Conservation (phyloP, 1,140 invertebrate genomes). For the Halyomorpha halys region DNA sequence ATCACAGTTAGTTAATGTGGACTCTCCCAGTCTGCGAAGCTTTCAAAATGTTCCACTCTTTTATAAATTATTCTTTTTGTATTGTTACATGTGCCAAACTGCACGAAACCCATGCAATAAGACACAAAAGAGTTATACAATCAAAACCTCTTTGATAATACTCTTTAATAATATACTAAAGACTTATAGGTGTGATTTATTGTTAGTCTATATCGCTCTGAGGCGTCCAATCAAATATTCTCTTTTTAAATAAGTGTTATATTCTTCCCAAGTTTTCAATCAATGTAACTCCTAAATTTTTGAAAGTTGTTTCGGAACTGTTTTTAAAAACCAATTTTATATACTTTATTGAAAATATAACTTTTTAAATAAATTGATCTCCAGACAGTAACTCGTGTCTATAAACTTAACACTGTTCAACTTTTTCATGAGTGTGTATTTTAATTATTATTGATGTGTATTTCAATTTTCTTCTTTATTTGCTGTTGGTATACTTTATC, state of each 20-base stretch:
- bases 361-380: no score
- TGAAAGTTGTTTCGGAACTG: background rate
- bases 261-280: conserved; percentile 8
- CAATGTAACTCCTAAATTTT: conserved; percentile 7
- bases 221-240: conserved; percentile 12
- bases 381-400: no score
- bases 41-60: conserved; percentile 6
- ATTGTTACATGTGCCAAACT: conserved; percentile 15
- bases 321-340: no score
- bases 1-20: no score
- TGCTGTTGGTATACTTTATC: background rate
- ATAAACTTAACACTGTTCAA: no score
- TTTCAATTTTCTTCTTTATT: background rate
- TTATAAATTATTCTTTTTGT: conserved; percentile 4
- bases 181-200: conserved; percentile 17
- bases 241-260: conserved; percentile 11
- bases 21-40: background rate
- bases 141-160: conserved; percentile 9
- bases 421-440: no score
- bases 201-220: conserved; percentile 14
- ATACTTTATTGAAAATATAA: no score
- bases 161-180: conserved; percentile 15
- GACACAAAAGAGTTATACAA: conserved; percentile 10
- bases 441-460: no score
- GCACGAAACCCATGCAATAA: conserved; percentile 14